Percentiles rank a stretch among this genome's conserved stretches.
Evolutionary conservation across 2,888 invertebrate genomes (phyloP).

Genomic region (Chymomyza amoena): DNA sequence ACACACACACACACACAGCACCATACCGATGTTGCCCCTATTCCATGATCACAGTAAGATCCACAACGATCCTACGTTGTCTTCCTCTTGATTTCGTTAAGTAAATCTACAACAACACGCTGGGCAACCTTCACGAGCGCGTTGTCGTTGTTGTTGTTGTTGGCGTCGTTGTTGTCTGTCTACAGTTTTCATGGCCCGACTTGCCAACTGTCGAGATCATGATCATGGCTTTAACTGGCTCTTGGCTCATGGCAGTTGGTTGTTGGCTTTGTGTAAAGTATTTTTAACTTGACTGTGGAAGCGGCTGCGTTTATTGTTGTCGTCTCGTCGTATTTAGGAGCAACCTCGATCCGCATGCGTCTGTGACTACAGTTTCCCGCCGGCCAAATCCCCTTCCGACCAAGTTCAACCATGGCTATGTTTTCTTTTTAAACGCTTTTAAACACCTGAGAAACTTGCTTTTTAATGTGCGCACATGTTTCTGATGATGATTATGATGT

Average conservation of each 20-base stretch:
- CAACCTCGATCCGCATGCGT: conserved; percentile 14
- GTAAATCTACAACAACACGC: conserved; percentile 66
- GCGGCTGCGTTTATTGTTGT: conserved; percentile 59
- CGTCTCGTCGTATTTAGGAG: conserved; percentile 44
- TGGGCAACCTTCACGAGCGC: conserved; percentile 66
- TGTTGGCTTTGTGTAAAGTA: neutral
- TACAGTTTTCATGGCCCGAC: conserved; percentile 61
- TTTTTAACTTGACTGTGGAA: conserved; percentile 26
- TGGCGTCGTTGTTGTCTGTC: conserved; percentile 19
- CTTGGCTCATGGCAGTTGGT: conserved; percentile 30
- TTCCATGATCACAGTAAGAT: neutral
- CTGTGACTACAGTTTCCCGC: neutral
- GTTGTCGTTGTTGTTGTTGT: conserved; percentile 24
- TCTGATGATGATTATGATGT: conserved; percentile 42
- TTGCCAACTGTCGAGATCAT: conserved; percentile 58
- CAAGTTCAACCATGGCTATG: conserved; percentile 40
- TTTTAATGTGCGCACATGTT: conserved; percentile 72
- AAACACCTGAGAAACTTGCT: conserved; percentile 74
- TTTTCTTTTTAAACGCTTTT: conserved; percentile 73
- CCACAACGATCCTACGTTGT: conserved; percentile 60
- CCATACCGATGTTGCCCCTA: neutral
- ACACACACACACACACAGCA: neutral
- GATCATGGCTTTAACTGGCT: conserved; percentile 73
- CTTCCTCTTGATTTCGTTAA: conserved; percentile 73
- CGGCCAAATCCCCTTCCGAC: conserved; percentile 1